These are phyloP conservation scores for Ellobium chinense DNA, from an alignment of 2,888 invertebrate species.

Conservation along the genomic window DNA sequence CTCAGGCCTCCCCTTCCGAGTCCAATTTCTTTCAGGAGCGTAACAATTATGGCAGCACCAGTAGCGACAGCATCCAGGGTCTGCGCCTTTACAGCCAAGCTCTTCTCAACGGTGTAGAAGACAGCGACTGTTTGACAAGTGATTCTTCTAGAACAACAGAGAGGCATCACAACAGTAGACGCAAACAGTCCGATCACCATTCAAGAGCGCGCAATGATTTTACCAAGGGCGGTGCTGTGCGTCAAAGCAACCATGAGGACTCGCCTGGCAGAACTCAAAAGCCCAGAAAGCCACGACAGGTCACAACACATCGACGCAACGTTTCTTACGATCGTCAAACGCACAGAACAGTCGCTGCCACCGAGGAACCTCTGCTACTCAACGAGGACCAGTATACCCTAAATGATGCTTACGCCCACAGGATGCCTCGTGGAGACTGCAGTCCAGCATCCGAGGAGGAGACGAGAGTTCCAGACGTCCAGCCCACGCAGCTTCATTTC, in stretches of 20 bases:
- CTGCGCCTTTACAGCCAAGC: too few relatives aligned
- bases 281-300: too few relatives aligned
- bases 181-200: not conserved
- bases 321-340: not conserved
- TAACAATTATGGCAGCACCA: not conserved
- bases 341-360: not conserved
- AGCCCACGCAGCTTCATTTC: conserved; percentile 44
- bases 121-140: not conserved
- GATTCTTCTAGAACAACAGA: not conserved
- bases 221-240: not conserved
- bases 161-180: not conserved
- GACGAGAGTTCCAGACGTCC: not conserved
- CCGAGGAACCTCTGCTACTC: not conserved
- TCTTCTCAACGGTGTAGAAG: not conserved
- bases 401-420: not conserved
- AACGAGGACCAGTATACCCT: not conserved
- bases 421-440: not conserved
- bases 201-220: not conserved
- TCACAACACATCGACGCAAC: not conserved
- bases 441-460: not conserved
- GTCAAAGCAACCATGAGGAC: too few relatives aligned
- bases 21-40: not conserved
- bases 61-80: conserved; percentile 9
- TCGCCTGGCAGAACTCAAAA: not conserved
- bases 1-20: not conserved